Evolutionary conservation across 2,888 invertebrate genomes (phyloP).

Genomic region (Sialis fuliginosa): DNA sequence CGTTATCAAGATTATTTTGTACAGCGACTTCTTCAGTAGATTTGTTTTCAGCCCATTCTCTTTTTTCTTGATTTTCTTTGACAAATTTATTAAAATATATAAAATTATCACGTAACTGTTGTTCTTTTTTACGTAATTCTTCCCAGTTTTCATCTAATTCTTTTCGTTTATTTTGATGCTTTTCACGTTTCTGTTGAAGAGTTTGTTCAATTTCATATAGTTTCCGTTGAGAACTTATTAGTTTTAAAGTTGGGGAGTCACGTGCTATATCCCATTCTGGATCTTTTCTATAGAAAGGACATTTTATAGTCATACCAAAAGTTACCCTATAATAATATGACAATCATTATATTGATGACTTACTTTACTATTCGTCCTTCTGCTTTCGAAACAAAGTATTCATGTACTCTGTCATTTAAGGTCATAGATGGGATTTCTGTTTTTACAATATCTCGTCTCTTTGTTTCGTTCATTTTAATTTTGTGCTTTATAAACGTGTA

Average conservation of each 20-base stretch:
- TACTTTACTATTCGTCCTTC: no score
- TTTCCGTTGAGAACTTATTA: conserved; percentile 34
- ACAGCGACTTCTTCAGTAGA: conserved; percentile 34
- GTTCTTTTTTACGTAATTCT: conserved; percentile 32
- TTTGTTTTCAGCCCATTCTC: conserved; percentile 38
- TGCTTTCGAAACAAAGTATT: no score
- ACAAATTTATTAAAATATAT: conserved; percentile 45
- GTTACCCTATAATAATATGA: no score
- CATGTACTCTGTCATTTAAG: no score
- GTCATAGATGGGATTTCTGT: no score
- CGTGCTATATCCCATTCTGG: conserved; percentile 44
- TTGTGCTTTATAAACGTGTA: no score
- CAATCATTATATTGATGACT: no score
- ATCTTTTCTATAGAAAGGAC: conserved; percentile 27
- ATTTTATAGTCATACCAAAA: no score
- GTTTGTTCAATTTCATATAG: conserved; percentile 31
- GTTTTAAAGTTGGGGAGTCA: conserved; percentile 32
- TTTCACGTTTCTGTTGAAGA: conserved; percentile 26
- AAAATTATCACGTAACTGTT: conserved; percentile 35
- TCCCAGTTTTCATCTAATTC: conserved; percentile 35
- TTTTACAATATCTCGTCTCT: no score
- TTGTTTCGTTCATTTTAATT: no score
- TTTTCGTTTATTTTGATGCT: conserved; percentile 25
- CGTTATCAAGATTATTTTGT: conserved; percentile 27
- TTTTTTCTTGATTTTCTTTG: conserved; percentile 44